Conservation (phyloP, 2,113 vertebrate species). For the Dendropsophus ebraccatus region DNA sequence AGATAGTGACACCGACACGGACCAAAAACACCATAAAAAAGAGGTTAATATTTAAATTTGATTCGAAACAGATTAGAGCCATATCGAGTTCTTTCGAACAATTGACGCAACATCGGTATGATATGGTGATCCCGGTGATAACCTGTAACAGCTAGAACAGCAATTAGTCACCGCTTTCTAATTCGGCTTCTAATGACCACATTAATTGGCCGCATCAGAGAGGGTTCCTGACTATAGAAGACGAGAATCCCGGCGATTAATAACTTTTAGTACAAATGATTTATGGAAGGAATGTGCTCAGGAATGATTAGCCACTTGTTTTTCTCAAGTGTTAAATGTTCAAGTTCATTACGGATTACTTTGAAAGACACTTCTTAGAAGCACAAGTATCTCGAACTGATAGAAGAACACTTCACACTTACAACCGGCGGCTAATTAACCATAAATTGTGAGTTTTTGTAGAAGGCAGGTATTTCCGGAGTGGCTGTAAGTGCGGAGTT, state of each 20-base stretch:
- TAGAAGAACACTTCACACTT: conserved; percentile 43
- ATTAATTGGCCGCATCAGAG: conserved; percentile 41
- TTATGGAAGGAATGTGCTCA: conserved; percentile 7
- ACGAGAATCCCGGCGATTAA: conserved; percentile 36
- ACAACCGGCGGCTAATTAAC: conserved; percentile 42
- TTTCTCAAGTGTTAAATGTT: conserved; percentile 56
- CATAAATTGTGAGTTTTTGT: conserved; percentile 25
- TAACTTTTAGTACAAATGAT: conserved; percentile 49
- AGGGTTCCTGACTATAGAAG: conserved; percentile 15
- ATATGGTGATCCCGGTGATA: not conserved
- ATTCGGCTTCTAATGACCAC: not conserved
- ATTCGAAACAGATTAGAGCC: no score
- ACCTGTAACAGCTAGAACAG: not conserved
- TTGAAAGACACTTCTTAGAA: conserved; percentile 56
- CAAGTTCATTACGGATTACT: conserved; percentile 52
- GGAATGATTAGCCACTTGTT: conserved; percentile 52
- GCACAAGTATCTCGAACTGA: conserved; percentile 30
- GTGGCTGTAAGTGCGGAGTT: not conserved
- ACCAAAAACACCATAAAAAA: no score
- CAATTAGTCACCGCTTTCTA: not conserved
- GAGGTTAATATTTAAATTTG: no score
- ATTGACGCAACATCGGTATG: no score
- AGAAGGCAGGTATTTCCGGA: conserved; percentile 29
- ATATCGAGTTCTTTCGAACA: no score
- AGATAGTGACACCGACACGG: no score